Evolutionary conservation across 2,888 invertebrate genomes (phyloP), one percentile per base, ranked within the genome.

Genomic region (Thera britannica): DNA sequence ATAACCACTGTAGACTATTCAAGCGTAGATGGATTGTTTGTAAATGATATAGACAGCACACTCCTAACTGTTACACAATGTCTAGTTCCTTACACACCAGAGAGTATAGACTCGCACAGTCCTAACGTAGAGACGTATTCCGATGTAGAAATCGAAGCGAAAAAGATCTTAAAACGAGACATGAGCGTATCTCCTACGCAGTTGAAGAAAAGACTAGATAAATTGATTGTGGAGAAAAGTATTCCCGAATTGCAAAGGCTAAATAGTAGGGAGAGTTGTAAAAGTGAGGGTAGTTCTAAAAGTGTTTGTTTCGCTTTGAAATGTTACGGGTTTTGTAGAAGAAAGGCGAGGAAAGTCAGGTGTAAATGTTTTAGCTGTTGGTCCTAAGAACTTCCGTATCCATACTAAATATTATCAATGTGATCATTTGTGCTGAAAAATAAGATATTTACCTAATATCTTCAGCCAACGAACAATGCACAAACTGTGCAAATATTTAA

Each of bases 31-130:
- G 85, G 86, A 0, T 89, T 95, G 11, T 94, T 94, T 67, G 92
- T 95, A 0, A 95, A 95, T 74, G 94, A 94, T 64, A 86, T 95
- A 9, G 95, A 95, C 75, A 90, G 88, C 3, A 92, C 94, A 1
- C 80, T 94, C 38, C 81, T 95, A 0, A 85, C 85, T 7, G 89
- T 89, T 0, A 73, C 81, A 1, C 86, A 75, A 3, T 92, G 90
- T 79, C 88, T 95, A 79, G 97, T 97, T 77, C 97, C 97, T 0
- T 97, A 97, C 78, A 97, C 97, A 0, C 97, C 97, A n/a, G 97
- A 97, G 80, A 97, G 97, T 84, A 94, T 95, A 73, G 97, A 97
- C 79, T 97, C 97, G 35, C 96, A 95, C 78, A 96, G 96, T 56
- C 97, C 97, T 0, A 94, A 94, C 70, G 93, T 94, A 0, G 95